Conservation (phyloP, 2,113 vertebrate species). For the Grammomys surdaster region DNA sequence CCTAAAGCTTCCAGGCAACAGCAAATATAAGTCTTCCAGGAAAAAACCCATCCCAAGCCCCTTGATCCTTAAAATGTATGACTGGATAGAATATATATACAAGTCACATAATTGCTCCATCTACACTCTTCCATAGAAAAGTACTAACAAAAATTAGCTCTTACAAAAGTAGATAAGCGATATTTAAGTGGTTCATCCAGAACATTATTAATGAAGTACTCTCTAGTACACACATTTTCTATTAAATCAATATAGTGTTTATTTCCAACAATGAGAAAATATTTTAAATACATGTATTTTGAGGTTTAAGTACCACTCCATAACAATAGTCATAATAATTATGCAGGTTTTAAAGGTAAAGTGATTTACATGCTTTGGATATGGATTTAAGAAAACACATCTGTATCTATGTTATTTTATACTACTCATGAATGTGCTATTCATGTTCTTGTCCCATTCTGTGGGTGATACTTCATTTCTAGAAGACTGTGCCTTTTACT, state of each 20-base stretch:
- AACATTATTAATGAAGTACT: conserved; percentile 29
- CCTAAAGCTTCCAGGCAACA: conserved; percentile 28
- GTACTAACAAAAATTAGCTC: background rate
- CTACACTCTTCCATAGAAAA: background rate
- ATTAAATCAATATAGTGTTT: background rate
- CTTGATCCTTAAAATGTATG: conserved; percentile 60
- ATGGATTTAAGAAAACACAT: conserved; percentile 62
- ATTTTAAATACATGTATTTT: conserved; percentile 47
- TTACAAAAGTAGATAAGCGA: background rate
- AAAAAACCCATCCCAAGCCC: conserved; percentile 41
- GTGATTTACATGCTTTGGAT: conserved; percentile 44
- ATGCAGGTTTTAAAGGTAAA: conserved; percentile 55
- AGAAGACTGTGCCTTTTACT: conserved; percentile 70
- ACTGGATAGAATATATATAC: background rate
- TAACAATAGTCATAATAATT: conserved; percentile 54
- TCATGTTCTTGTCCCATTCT: conserved; percentile 77
- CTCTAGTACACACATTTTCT: background rate
- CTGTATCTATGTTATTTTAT: conserved; percentile 61
- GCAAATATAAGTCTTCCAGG: conserved; percentile 2
- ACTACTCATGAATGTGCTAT: conserved; percentile 57
- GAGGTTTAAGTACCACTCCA: background rate
- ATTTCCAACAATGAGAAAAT: background rate
- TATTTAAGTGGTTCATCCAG: background rate
- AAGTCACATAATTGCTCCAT: background rate
- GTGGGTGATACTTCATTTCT: conserved; percentile 84